Conservation (phyloP, 2,113 vertebrate species). For the Anolis carolinensis region DNA sequence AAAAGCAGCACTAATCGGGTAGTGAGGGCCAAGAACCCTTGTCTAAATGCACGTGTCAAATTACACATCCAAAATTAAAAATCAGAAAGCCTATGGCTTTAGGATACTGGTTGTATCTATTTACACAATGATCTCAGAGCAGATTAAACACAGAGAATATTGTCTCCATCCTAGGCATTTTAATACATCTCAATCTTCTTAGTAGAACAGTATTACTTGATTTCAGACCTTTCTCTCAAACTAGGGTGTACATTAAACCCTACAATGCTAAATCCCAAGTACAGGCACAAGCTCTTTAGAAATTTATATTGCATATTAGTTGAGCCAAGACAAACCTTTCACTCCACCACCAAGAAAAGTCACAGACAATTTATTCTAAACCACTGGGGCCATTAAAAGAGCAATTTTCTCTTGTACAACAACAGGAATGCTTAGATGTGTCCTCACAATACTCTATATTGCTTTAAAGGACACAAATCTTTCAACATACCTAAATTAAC, state of each 20-base stretch:
- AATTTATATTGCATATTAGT: fast-evolving
- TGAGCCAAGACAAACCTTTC: background rate
- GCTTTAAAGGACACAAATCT: background rate
- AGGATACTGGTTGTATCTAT: background rate
- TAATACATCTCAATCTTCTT: background rate
- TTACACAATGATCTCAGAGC: background rate
- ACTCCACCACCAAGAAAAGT: background rate
- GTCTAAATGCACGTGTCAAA: background rate
- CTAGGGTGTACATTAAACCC: background rate
- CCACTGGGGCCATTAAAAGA: fast-evolving
- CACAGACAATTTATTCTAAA: background rate
- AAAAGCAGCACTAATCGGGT: background rate
- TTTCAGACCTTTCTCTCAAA: background rate
- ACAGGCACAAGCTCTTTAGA: background rate
- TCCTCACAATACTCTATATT: background rate
- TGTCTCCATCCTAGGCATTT: background rate
- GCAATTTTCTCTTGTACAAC: background rate
- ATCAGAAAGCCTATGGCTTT: background rate
- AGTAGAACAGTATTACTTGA: background rate
- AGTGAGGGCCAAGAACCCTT: background rate
- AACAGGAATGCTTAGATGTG: background rate
- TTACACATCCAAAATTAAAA: background rate
- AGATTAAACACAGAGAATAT: background rate
- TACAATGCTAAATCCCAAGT: background rate
- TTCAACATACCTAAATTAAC: background rate